Percentiles rank a stretch among this genome's conserved stretches.
These are phyloP conservation scores for Bombus affinis DNA, from an alignment of 1,140 invertebrate genomes.

Conservation along the genomic window DNA sequence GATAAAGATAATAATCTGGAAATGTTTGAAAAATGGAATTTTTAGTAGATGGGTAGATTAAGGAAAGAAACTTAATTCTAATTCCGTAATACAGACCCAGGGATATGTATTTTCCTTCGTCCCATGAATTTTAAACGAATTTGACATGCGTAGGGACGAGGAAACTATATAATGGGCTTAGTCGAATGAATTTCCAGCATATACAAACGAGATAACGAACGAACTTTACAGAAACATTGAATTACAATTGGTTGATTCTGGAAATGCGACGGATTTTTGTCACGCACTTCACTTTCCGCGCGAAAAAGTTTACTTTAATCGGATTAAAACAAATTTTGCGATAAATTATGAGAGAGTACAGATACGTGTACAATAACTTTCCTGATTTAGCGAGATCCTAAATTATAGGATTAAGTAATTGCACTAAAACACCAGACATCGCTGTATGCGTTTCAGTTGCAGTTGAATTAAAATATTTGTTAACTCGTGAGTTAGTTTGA, in stretches of 20 bases:
- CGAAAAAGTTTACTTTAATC: background rate
- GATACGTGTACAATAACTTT: background rate
- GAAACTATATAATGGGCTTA: background rate
- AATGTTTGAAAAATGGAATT: background rate
- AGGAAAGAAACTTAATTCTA: background rate
- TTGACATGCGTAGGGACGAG: background rate
- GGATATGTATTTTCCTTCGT: background rate
- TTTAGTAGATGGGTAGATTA: background rate
- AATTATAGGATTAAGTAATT: background rate
- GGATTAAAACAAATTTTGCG: background rate
- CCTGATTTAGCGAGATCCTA: background rate
- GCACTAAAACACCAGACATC: too few species aligned
- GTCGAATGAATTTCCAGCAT: background rate
- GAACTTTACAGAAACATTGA: background rate
- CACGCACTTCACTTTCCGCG: too few species aligned
- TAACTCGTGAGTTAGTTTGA: background rate
- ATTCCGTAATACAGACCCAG: background rate
- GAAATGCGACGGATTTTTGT: background rate
- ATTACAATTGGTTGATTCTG: background rate
- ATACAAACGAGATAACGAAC: background rate
- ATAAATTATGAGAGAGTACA: background rate
- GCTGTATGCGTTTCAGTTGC: too few species aligned
- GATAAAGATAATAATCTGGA: background rate
- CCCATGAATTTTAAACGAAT: slow-evolving; percentile 39
- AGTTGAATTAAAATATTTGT: too few species aligned